phyloP scores from a whole-genome alignment of 1,140 invertebrate species.

The honey bee (Apis mellifera) region DNA sequence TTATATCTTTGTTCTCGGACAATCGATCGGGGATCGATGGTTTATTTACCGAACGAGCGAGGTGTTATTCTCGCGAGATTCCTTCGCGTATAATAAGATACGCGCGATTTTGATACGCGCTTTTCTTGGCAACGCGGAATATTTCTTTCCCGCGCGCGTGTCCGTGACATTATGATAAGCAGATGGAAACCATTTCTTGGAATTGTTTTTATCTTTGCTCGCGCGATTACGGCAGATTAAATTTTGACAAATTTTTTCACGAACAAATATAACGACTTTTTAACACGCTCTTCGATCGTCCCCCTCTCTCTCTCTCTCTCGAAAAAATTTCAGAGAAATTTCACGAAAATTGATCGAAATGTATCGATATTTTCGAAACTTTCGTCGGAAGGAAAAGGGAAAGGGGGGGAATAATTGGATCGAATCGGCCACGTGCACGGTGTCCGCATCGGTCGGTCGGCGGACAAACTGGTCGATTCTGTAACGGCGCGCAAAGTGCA shows the following conservation, averaged over 20 bases:
- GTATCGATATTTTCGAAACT: no score
- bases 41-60: background rate
- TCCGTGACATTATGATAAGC: background rate
- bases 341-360: no score
- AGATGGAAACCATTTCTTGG: background rate
- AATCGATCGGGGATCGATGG: background rate
- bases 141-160: background rate
- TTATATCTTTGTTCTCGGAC: background rate
- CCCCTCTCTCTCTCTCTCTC: no score
- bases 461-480: slow-evolving; percentile 42
- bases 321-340: no score
- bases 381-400: background rate
- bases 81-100: no score
- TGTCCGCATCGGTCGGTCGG: slow-evolving; percentile 17
- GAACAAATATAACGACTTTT: no score
- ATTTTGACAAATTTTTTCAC: no score
- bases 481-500: slow-evolving; percentile 60
- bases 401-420: background rate
- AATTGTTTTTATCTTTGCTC: background rate
- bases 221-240: no score
- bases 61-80: background rate
- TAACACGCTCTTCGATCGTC: background rate
- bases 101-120: background rate
- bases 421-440: slow-evolving; percentile 32
- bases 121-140: background rate